Base-by-base conservation (phyloP, 2,113 vertebrate genomes). In the Alosa alosa region DNA sequence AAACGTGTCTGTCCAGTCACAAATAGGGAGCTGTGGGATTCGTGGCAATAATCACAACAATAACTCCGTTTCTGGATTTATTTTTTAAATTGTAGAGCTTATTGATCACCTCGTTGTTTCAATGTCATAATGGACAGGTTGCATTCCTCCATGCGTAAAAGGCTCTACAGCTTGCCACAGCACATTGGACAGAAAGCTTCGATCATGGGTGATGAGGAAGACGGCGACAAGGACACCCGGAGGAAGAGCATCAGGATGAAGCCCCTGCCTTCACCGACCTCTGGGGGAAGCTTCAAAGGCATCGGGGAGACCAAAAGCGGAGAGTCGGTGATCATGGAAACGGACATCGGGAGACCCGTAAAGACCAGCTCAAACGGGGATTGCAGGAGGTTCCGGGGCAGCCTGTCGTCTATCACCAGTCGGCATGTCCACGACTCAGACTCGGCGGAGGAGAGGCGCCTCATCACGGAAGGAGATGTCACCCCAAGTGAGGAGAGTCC, bases 121-220 rank as follows among this genome's bases (percentile, higher is more conserved):
- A 92, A 89, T 94, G 94, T 92, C 93, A 94, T 93, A 93, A 99
- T 99, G 98, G 98, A 98, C 95, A 96, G 96, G 95, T 93, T 98
- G 92, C 97, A 97, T 92, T 96, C 97, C 89, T 97, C 98, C 94
- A 99, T 99, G 98, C 97, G 98, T 96, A 98, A 98, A 96, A 96
- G 98, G 94, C 97, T 99, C 86, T 99, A 99, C 95, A 99, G 98
- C 95, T 97, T 99, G 91, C 98, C 98, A 93, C 98, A 97, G 94
- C 97, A 98, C 95, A 96, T 97, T 92, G 97, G 96, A 93, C 95
- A 97, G 92, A 97, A 96, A 94, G 94, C 97, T 86, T 96, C 96
- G 86, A 96, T 97, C 92, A 97, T 99, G 96, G 97, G 97, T 88
- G 97, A 97, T 93, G 97, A 96, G 83, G 95, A 96, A 93, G 95